Conservation (phyloP, 1,140 invertebrate genomes). For the Acarapis woodi region DNA sequence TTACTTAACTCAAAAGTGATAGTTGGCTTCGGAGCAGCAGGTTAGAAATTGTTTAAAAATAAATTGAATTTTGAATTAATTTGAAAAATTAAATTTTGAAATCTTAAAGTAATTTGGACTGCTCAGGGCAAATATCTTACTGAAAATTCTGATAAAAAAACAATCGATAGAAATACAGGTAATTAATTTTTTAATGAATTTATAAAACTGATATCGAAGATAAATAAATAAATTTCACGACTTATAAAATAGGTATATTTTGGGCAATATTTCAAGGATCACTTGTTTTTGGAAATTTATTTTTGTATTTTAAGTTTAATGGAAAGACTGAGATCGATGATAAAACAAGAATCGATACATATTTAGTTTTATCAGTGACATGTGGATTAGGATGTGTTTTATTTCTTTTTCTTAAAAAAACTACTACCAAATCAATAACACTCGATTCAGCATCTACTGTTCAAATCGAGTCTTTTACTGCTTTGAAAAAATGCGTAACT, state of each 20-base stretch:
- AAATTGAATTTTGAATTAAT: no score
- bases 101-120: conserved; percentile 19
- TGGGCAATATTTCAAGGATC: conserved; percentile 80
- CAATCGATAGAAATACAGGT: conserved; percentile 69
- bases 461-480: neutral
- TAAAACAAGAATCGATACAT: conserved; percentile 34
- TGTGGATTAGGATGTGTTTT: conserved; percentile 34
- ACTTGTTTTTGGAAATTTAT: conserved; percentile 69
- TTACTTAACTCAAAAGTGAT: no score
- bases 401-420: conserved; percentile 28
- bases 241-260: conserved; percentile 72
- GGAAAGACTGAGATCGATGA: conserved; percentile 31
- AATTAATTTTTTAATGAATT: no score
- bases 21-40: no score
- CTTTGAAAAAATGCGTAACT: conserved; percentile 6
- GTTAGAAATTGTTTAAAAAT: no score
- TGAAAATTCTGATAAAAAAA: conserved; percentile 50
- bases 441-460: no score
- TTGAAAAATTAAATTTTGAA: neutral
- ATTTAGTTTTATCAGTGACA: conserved; percentile 33
- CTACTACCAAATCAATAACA: no score
- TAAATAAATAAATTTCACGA: no score
- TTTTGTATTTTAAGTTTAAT: conserved; percentile 66
- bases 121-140: conserved; percentile 81
- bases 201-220: no score